Conservation (phyloP, 2,113 vertebrate species). For the Alligator sinensis region DNA sequence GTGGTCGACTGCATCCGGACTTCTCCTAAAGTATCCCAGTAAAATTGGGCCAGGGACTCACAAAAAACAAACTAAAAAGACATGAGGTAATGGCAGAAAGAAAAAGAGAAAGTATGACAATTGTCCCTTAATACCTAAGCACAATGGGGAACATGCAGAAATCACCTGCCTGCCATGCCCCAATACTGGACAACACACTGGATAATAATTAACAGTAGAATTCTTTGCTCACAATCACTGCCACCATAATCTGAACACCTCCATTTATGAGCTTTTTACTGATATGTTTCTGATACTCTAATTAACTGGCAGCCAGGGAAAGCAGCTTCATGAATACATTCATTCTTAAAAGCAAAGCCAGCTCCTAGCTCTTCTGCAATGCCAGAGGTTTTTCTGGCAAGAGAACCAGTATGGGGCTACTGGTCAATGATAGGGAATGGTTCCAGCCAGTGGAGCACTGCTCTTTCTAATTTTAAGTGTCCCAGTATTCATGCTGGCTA, state of each 20-base stretch:
- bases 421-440: rapidly evolving
- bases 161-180: background rate
- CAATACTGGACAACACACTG: rapidly evolving
- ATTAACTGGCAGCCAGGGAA: background rate
- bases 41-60: background rate
- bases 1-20: background rate
- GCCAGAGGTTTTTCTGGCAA: background rate
- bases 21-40: background rate
- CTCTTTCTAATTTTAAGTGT: background rate
- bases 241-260: background rate
- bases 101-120: background rate
- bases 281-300: background rate
- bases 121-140: background rate
- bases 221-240: background rate
- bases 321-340: background rate
- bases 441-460: background rate
- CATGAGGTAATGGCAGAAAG: background rate
- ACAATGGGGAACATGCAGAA: background rate
- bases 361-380: rapidly evolving
- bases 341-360: rapidly evolving
- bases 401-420: background rate
- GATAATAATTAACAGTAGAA: background rate
- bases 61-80: background rate
- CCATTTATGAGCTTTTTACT: background rate
- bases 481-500: rapidly evolving